Percentiles rank a stretch among this genome's conserved stretches.
phyloP scores from a whole-genome alignment of 1,140 invertebrate genomes.

The Trialeurodes vaporariorum region DNA sequence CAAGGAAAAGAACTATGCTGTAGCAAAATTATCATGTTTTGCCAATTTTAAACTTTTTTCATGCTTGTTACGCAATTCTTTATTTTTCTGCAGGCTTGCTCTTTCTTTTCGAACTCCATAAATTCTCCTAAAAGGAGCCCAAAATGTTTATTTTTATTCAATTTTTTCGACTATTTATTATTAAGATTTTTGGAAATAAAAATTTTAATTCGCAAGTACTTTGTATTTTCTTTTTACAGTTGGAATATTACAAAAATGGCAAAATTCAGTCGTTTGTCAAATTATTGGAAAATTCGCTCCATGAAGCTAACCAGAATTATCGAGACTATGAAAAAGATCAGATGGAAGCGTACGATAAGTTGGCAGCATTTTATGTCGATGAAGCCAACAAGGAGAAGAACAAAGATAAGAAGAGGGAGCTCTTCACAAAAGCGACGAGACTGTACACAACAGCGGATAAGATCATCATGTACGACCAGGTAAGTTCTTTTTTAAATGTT shows the following conservation, averaged over 20 bases:
- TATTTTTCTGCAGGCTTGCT: no score
- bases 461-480: constrained; percentile 99
- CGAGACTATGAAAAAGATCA: constrained; percentile 91
- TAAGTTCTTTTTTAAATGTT: no score
- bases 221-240: constrained; percentile 41
- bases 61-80: no score
- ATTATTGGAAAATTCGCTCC: constrained; percentile 76
- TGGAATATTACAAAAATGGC: constrained; percentile 92
- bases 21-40: no score
- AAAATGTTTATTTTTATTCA: constrained; percentile 1
- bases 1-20: no score
- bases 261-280: constrained; percentile 89
- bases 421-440: constrained; percentile 93
- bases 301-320: constrained; percentile 80
- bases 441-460: constrained; percentile 97
- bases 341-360: constrained; percentile 89
- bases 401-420: constrained; percentile 87
- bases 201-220: constrained; percentile 6
- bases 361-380: constrained; percentile 97
- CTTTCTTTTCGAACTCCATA: neutral
- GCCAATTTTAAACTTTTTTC: no score
- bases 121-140: neutral
- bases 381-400: constrained; percentile 90
- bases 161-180: neutral
- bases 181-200: neutral